These are phyloP conservation scores for Catonia carolina DNA, from an alignment of 2,888 invertebrate genomes.

Conservation along the genomic window DNA sequence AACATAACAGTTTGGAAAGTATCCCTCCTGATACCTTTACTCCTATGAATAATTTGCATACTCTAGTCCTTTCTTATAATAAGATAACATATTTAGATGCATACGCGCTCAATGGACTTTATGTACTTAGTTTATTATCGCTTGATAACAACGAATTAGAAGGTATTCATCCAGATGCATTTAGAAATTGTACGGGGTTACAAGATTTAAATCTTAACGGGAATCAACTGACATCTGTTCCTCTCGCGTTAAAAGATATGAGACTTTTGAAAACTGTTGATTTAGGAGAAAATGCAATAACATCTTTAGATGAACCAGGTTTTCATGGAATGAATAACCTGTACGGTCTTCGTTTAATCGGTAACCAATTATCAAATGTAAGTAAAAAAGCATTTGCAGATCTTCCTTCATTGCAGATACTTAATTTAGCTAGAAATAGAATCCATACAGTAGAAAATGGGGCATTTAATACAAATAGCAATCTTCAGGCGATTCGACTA, in stretches of 20 bases:
- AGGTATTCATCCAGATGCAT: constrained; percentile 79
- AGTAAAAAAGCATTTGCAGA: constrained; percentile 73
- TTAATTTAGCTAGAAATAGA: constrained; percentile 82
- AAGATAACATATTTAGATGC: constrained; percentile 77
- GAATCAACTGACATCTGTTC: constrained; percentile 73
- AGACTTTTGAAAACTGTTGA: constrained; percentile 79
- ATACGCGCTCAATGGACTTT: constrained; percentile 79
- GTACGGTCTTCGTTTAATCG: constrained; percentile 80
- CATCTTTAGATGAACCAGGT: constrained; percentile 68
- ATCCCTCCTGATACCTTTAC: constrained; percentile 83
- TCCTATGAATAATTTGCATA: constrained; percentile 87
- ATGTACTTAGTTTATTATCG: constrained; percentile 75
- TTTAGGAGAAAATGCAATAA: constrained; percentile 85
- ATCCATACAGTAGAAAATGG: constrained; percentile 70
- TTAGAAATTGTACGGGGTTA: constrained; percentile 82
- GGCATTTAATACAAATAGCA: constrained; percentile 70
- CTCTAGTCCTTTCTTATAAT: constrained; percentile 78
- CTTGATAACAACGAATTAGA: constrained; percentile 79
- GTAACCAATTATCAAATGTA: constrained; percentile 77
- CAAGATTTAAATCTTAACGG: constrained; percentile 87
- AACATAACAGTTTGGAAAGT: constrained; percentile 74
- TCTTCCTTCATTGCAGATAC: constrained; percentile 71
- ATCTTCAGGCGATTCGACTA: constrained; percentile 76
- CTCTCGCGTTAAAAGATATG: constrained; percentile 77
- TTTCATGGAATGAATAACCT: constrained; percentile 80